These are phyloP conservation scores for Scrobipalpa costella DNA, from an alignment of 2,888 invertebrate species.

Conservation along the genomic window DNA sequence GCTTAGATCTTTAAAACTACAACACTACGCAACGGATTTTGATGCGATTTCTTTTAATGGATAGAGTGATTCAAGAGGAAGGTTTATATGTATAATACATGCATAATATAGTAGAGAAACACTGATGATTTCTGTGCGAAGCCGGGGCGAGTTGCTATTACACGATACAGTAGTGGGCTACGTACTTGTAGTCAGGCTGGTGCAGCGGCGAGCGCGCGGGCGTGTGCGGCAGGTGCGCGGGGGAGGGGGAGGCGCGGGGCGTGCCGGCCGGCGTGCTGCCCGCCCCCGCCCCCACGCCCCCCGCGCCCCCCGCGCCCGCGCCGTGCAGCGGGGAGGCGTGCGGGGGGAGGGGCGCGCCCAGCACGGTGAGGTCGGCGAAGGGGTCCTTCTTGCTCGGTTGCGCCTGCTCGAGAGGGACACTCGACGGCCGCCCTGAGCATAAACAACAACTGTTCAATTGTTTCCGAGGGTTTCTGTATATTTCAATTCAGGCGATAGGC, in stretches of 20 bases:
- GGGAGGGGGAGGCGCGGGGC: conserved; percentile 54
- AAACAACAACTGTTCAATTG: too few relatives aligned
- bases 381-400: conserved; percentile 83
- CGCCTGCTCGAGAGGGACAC: conserved; percentile 69
- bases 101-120: too few relatives aligned
- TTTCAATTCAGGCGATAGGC: too few relatives aligned
- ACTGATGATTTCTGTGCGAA: too few relatives aligned
- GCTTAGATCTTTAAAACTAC: too few relatives aligned
- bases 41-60: too few relatives aligned
- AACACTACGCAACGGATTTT: too few relatives aligned
- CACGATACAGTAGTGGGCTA: background rate
- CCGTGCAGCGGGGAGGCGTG: background rate
- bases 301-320: background rate
- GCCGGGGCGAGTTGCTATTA: too few relatives aligned
- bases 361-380: conserved; percentile 85
- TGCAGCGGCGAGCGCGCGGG: conserved; percentile 68
- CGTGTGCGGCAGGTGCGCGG: conserved; percentile 55
- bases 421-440: conserved; percentile 62
- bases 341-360: conserved; percentile 44
- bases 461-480: too few relatives aligned
- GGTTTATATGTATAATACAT: too few relatives aligned
- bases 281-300: background rate
- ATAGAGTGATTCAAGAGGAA: too few relatives aligned
- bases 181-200: conserved; percentile 73
- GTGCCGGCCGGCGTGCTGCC: conserved; percentile 59